Evolutionary conservation across 2,797 vertebrate genomes (phyloP).

Genomic region (Rallus crepitans): DNA sequence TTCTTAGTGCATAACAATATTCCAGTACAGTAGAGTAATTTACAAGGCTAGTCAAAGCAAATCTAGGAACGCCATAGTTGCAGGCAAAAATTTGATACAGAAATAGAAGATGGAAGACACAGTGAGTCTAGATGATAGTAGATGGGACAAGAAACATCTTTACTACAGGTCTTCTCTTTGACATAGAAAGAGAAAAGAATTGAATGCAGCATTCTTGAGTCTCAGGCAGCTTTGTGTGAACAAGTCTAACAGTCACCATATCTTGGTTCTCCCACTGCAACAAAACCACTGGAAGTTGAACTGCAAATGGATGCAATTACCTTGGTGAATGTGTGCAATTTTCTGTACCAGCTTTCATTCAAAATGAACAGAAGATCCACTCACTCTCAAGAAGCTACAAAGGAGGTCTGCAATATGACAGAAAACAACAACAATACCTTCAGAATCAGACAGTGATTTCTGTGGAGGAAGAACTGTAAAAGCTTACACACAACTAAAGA

Average conservation of each 20-base stretch:
- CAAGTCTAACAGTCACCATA: not conserved
- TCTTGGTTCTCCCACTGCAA: constrained; percentile 14
- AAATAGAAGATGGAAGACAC: not conserved
- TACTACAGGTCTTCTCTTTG: not conserved
- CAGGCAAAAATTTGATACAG: not conserved
- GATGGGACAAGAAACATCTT: not conserved
- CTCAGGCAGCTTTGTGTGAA: not conserved
- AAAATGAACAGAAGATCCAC: constrained; percentile 41
- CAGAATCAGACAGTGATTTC: constrained; percentile 23
- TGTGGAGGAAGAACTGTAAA: constrained; percentile 16
- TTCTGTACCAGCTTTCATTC: constrained; percentile 32
- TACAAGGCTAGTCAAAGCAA: not conserved
- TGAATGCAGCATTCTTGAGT: not conserved
- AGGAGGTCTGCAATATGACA: not conserved
- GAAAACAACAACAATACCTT: constrained; percentile 21
- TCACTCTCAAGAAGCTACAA: constrained; percentile 15
- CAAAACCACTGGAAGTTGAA: constrained; percentile 33
- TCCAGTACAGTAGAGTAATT: not conserved
- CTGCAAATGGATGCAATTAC: constrained; percentile 47
- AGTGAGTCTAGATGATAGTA: not conserved
- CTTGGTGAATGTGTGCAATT: constrained; percentile 19
- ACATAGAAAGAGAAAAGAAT: not conserved
- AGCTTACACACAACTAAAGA: not conserved
- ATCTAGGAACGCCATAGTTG: not conserved
- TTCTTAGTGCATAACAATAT: not conserved